Base-by-base conservation (phyloP, 2,797 vertebrate genomes). In the Alcedo quadribrachys region DNA sequence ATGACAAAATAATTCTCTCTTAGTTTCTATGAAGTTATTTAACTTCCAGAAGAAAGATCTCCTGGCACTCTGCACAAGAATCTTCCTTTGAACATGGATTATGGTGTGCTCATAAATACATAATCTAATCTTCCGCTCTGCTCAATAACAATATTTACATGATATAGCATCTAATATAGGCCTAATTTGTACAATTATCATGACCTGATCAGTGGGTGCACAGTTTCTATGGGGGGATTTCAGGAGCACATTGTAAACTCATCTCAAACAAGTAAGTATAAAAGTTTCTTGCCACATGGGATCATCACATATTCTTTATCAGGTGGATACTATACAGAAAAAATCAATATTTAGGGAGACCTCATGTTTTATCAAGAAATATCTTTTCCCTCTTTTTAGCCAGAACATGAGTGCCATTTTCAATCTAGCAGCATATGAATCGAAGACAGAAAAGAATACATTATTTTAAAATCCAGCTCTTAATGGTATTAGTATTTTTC, bases 1-100 rank as follows among this genome's bases (percentile, higher is more conserved):
- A 90, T 50, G 69, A 68, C 16, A 81, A 84, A 85, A 83, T 53
- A 93, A 76, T 89, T 93, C 42, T 89, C 18, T 35, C 33, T 45
- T 62, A 22, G 9, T 66, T 85, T 71, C 46, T 61, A 77, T 8
- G 15, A 69, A 61, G 12, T n/a, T 63, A 78, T 78, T 85, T 89
- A 82, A 76, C 6, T 63, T 40, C 42, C 9, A 37, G 35, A 68
- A 80, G 50, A 89, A 92, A 81, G 27, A 70, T 65, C 5, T 9
- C 3, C 30, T 65, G 11, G 3, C 20, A 40, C 5, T 19, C 69
- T 76, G 9, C 21, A 68, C 3, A 50, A 81, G 20, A 65, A 83
- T 60, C 78, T 88, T 48, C 19, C 28, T 54, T 15, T 46, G 54
- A 60, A 81, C 3, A 14, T 58, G 50, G 51, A 77, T 51, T 27